Percentiles rank a stretch among this genome's conserved stretches.
Evolutionary conservation across 2,888 invertebrate species (phyloP).

Genomic region (Pecten maximus): DNA sequence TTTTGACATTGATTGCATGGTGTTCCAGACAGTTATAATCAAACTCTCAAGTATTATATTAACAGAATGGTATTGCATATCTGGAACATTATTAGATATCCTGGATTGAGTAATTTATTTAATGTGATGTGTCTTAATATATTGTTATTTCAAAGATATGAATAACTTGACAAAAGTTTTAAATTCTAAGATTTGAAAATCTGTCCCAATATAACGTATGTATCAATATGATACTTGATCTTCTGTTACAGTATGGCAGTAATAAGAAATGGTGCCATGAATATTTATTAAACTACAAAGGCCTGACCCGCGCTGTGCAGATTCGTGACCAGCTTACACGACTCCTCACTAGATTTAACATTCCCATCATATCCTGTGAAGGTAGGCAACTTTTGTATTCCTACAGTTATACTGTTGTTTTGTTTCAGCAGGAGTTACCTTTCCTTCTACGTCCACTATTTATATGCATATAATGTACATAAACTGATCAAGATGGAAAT

Average conservation of each 20-base stretch:
- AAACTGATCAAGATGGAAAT: too few relatives aligned
- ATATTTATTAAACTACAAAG: conserved; percentile 93
- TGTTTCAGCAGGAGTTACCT: background rate
- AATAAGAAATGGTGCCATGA: conserved; percentile 89
- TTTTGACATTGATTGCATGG: too few relatives aligned
- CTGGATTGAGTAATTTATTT: too few relatives aligned
- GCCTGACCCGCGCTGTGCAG: conserved; percentile 91
- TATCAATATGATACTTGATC: background rate
- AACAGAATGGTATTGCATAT: too few relatives aligned
- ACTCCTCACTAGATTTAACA: conserved; percentile 87
- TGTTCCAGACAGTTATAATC: too few relatives aligned
- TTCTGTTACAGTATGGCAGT: conserved; percentile 77
- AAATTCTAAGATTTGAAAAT: background rate
- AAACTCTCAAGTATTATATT: too few relatives aligned
- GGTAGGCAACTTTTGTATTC: conserved; percentile 83
- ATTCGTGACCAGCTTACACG: conserved; percentile 88
- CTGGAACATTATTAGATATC: too few relatives aligned
- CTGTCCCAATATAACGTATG: too few relatives aligned
- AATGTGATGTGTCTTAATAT: too few relatives aligned
- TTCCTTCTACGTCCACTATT: background rate
- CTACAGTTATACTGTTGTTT: background rate
- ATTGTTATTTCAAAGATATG: too few relatives aligned
- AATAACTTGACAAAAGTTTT: background rate
- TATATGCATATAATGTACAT: too few relatives aligned
- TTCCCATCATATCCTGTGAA: conserved; percentile 88